A percentile compares a stretch with the other conserved stretches of the same genome.
phyloP scores from a whole-genome alignment of 2,797 vertebrate genomes.

The Sebastolobus altivelis region DNA sequence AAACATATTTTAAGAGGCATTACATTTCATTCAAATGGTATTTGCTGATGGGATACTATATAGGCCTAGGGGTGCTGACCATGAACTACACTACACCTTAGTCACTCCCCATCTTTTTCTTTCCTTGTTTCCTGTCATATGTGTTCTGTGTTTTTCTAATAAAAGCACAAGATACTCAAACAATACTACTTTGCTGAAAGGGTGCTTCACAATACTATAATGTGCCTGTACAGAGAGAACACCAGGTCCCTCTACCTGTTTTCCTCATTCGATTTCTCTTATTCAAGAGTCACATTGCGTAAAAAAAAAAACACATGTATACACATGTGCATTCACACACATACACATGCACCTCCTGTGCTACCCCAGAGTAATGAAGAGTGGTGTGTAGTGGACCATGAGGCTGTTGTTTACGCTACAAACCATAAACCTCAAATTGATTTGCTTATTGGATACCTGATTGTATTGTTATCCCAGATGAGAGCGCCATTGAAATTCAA shows the following conservation, averaged over 20 bases:
- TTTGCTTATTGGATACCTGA: constrained; percentile 49
- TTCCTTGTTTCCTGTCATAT: background rate
- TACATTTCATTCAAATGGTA: background rate
- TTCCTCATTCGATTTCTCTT: background rate
- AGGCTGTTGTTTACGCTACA: constrained; percentile 30
- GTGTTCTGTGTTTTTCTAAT: background rate
- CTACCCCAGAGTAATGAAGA: constrained; percentile 27
- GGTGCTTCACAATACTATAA: background rate
- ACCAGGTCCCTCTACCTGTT: background rate
- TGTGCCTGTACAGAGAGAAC: background rate
- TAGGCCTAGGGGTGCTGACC: background rate
- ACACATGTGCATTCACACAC: constrained; percentile 7
- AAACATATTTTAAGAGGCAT: background rate
- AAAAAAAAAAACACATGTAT: constrained; percentile 12
- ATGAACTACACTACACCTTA: background rate
- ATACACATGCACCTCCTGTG: background rate
- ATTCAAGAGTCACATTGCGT: background rate
- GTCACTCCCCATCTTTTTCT: background rate
- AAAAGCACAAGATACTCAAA: background rate
- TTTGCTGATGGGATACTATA: background rate
- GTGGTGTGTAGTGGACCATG: constrained; percentile 34
- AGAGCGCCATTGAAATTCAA: constrained; percentile 33
- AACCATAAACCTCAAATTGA: constrained; percentile 50
- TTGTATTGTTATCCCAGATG: constrained; percentile 41
- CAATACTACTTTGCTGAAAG: background rate